A percentile compares a stretch with the other conserved stretches of the same genome.
Evolutionary conservation across 2,113 vertebrate genomes (phyloP).

Genomic region (Mus spicilegus): DNA sequence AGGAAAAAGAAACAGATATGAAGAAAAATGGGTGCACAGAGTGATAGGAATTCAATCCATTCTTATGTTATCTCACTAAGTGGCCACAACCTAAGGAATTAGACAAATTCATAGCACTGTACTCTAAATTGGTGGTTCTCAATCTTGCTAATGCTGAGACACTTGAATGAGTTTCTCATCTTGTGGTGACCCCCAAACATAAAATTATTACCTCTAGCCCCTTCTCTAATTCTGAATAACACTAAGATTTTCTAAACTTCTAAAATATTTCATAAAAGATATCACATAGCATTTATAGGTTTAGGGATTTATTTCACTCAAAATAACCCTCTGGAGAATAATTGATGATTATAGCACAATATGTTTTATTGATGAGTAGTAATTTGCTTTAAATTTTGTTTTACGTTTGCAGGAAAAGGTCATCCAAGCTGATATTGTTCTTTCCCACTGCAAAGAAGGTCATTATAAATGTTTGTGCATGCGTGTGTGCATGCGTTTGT

Average conservation of each 20-base stretch:
- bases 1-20: neutral
- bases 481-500: neutral
- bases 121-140: neutral
- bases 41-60: neutral
- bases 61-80: neutral
- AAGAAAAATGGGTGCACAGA: neutral
- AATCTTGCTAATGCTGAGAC: neutral
- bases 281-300: neutral
- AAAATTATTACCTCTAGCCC: neutral
- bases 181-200: neutral
- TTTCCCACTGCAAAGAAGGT: neutral
- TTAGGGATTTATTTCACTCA: neutral
- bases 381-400: neutral
- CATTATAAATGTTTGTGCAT: neutral
- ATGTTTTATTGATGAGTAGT: neutral
- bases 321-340: neutral
- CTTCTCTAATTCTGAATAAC: neutral
- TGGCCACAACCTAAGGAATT: neutral
- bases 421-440: neutral
- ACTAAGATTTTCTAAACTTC: neutral
- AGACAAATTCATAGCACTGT: neutral
- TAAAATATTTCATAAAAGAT: neutral
- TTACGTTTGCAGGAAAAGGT: neutral
- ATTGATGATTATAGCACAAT: neutral
- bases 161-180: neutral